A percentile compares a stretch with the other conserved stretches of the same genome.
Evolutionary conservation across 2,113 vertebrate species (phyloP).

Genomic region (Seriola dumerili): DNA sequence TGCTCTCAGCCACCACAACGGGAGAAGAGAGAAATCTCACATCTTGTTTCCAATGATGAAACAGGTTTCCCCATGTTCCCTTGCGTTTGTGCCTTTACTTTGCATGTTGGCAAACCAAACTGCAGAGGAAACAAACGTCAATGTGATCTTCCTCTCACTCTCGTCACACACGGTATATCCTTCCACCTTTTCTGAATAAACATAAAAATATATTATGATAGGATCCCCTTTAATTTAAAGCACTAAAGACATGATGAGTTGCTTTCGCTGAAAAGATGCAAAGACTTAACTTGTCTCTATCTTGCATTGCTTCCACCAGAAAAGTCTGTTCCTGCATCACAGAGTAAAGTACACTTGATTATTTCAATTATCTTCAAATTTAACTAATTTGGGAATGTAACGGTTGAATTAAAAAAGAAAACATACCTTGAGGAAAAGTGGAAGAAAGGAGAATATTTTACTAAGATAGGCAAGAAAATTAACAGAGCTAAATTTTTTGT

Average conservation of each 20-base stretch:
- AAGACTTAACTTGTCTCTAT: slow-evolving; percentile 21
- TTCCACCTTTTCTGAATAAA: slow-evolving; percentile 27
- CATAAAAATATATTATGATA: not conserved
- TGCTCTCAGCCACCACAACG: slow-evolving; percentile 55
- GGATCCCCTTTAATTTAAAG: slow-evolving; percentile 20
- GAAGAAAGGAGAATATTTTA: slow-evolving; percentile 24
- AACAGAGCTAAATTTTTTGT: slow-evolving; percentile 41
- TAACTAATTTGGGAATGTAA: not conserved
- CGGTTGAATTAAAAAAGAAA: slow-evolving; percentile 10
- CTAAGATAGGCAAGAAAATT: slow-evolving; percentile 29
- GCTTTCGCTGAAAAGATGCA: slow-evolving; percentile 19
- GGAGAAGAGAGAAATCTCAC: slow-evolving; percentile 39
- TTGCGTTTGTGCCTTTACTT: not conserved
- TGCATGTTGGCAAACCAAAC: not conserved
- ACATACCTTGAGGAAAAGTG: slow-evolving; percentile 30
- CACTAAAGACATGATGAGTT: slow-evolving; percentile 44
- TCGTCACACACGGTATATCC: slow-evolving; percentile 45
- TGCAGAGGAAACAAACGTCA: slow-evolving; percentile 35
- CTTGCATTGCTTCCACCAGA: slow-evolving; percentile 43
- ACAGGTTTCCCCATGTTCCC: slow-evolving; percentile 10
- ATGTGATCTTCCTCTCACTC: slow-evolving; percentile 33
- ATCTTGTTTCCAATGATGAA: slow-evolving; percentile 35
- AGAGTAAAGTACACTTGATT: slow-evolving; percentile 34
- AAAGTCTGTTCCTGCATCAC: slow-evolving; percentile 31
- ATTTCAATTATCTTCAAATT: slow-evolving; percentile 27